phyloP scores from a whole-genome alignment of 1,140 invertebrate genomes.

The Zophobas morio region DNA sequence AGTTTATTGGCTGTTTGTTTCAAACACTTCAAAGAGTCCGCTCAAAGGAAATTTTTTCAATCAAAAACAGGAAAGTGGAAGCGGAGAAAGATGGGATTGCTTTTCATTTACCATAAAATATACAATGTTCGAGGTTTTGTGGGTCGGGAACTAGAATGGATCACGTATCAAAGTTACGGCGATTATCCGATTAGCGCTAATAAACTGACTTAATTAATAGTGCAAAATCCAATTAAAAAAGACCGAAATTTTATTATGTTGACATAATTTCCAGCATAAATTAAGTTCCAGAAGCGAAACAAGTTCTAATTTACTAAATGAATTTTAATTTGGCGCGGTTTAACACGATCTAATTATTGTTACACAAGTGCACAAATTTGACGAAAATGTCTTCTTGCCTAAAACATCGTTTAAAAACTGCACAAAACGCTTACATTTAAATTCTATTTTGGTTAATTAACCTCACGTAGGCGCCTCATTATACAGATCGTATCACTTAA shows the following conservation, averaged over 20 bases:
- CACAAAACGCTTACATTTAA: not conserved
- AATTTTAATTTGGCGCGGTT: conserved; percentile 22
- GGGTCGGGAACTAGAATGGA: no score
- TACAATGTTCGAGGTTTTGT: no score
- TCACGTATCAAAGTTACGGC: not conserved
- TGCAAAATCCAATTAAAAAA: conserved; percentile 7
- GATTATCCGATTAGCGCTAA: conserved; percentile 1
- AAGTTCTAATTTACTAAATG: conserved; percentile 11
- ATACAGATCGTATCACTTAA: not conserved
- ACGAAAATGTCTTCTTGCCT: not conserved
- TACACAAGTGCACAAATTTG: not conserved
- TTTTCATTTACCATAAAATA: no score
- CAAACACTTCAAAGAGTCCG: not conserved
- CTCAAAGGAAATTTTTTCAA: not conserved
- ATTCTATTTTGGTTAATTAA: not conserved
- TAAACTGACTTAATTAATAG: conserved; percentile 17
- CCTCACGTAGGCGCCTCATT: not conserved
- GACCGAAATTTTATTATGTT: conserved; percentile 31
- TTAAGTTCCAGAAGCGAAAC: not conserved
- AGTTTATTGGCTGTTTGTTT: not conserved
- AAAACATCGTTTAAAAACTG: not conserved
- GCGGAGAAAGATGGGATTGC: not conserved
- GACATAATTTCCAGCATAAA: conserved; percentile 4
- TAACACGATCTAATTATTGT: conserved; percentile 5
- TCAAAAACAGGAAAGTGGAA: not conserved